Evolutionary conservation across 1,140 invertebrate genomes (phyloP), one percentile per base, ranked within the genome.

Genomic region (Atopsyche davidsoni): DNA sequence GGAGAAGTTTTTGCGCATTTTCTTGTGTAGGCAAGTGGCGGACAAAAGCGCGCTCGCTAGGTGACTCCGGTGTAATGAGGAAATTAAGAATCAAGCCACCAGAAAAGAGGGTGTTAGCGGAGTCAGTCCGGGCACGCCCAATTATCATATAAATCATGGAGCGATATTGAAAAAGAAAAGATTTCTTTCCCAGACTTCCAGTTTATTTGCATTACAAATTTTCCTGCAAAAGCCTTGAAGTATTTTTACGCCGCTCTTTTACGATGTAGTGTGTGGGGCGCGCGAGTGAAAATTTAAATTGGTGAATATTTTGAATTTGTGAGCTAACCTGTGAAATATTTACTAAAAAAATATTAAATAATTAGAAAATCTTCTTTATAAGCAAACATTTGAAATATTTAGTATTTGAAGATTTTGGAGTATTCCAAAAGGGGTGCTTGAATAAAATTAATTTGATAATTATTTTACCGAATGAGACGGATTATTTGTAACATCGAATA

Each of bases 141-240:
- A 51, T 51, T 51, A 51, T 51, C 48, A 51, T 51, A 51, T 51
- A 51, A 51, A 51, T 42, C 48, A 51, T 49, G 31, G 48, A 11
- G 28, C 31, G 39, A 51, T 51, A 44, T 44, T 44, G 48, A 51
- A 51, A 51, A 43, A n/a, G 13, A 14, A 21, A 39, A 39, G 10
- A 28, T 7, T 7, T 4, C 34, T 14, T 36, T 9, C 9, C 7
- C 9, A 7, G 9, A 25, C 4, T 41, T 16, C 3, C 4, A 41
- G 9, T 41, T 28, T 39, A 38, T 49, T 31, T 16, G 4, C 21
- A n/a, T 43, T 10, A 43, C 17, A 22, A 31, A 25, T 32, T 28
- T 36, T 36, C 4, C 21, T 13, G 18, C 19, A 41, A 41, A 41
- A 41, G 21, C 39, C 13, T 22, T 43, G 4, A 17, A 25, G 9